A percentile compares a stretch with the other conserved stretches of the same genome.
Conservation (phyloP, 2,113 vertebrate species). For the Laterallus jamaicensis region DNA sequence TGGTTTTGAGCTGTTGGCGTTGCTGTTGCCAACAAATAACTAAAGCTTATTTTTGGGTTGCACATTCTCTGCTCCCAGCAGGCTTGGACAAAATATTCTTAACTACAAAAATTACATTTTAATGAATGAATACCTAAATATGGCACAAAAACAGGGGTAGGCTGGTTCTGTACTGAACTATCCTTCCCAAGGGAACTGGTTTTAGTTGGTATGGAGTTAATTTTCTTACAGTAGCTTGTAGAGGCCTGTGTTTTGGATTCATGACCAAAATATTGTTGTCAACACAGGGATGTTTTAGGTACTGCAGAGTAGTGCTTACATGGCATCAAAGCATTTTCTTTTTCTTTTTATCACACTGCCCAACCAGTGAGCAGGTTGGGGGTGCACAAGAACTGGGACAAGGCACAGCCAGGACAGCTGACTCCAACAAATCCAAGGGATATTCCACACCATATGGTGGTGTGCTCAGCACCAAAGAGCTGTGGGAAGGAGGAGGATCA, state of each 20-base stretch:
- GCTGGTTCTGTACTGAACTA: background rate
- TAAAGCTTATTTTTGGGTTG: background rate
- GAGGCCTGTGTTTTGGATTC: background rate
- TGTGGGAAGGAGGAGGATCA: background rate
- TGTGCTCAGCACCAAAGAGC: background rate
- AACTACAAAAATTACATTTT: background rate
- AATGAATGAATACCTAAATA: background rate
- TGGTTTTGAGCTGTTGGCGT: background rate
- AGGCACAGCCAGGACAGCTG: background rate
- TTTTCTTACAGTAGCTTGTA: background rate
- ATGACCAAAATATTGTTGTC: background rate
- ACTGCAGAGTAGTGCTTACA: background rate
- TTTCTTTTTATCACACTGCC: background rate
- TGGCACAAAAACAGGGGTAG: background rate
- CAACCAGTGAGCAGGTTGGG: background rate
- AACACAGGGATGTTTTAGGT: background rate
- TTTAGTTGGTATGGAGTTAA: background rate
- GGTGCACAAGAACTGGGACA: background rate
- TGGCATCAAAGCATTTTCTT: fast-evolving
- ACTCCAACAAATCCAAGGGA: background rate
- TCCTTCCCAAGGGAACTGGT: background rate
- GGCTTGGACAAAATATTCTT: background rate
- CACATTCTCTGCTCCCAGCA: background rate
- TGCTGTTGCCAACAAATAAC: background rate
- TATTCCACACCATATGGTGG: background rate